A percentile compares a stretch with the other conserved stretches of the same genome.
Conservation (phyloP, 2,113 vertebrate genomes). For the Scatophagus argus region DNA sequence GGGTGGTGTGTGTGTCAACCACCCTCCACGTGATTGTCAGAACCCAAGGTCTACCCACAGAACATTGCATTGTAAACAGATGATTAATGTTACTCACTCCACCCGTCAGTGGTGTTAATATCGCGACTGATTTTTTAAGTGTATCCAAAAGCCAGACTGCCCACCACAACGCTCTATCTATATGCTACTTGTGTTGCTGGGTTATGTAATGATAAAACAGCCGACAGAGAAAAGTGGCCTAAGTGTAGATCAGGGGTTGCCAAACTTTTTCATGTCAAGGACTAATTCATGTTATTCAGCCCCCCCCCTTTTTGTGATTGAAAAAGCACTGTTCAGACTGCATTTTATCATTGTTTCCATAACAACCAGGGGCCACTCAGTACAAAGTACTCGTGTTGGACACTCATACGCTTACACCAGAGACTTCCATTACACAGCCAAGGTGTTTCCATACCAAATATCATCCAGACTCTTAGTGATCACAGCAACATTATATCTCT, state of each 20-base stretch:
- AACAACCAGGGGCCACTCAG: conserved; percentile 48
- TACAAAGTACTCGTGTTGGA: conserved; percentile 12
- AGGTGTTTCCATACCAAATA: conserved; percentile 18
- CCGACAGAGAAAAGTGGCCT: neutral
- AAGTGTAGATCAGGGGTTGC: neutral
- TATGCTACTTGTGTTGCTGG: neutral
- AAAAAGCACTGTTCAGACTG: conserved; percentile 1
- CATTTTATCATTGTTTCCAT: conserved; percentile 54
- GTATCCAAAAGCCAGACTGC: neutral
- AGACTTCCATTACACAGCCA: conserved; percentile 1
- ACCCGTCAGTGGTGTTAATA: no score
- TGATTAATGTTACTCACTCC: no score
- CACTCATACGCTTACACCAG: conserved; percentile 10
- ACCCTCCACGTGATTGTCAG: no score
- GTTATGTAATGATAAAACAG: neutral
- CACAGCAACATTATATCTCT: neutral
- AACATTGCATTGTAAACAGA: no score
- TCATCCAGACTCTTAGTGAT: neutral
- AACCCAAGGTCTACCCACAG: no score
- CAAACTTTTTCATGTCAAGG: conserved; percentile 27
- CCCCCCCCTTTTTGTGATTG: neutral
- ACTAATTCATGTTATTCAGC: conserved; percentile 5
- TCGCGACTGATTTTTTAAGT: no score
- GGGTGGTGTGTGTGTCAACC: no score
- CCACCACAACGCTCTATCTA: neutral